Conservation (phyloP, 2,113 vertebrate species). For the Patagioenas fasciata region DNA sequence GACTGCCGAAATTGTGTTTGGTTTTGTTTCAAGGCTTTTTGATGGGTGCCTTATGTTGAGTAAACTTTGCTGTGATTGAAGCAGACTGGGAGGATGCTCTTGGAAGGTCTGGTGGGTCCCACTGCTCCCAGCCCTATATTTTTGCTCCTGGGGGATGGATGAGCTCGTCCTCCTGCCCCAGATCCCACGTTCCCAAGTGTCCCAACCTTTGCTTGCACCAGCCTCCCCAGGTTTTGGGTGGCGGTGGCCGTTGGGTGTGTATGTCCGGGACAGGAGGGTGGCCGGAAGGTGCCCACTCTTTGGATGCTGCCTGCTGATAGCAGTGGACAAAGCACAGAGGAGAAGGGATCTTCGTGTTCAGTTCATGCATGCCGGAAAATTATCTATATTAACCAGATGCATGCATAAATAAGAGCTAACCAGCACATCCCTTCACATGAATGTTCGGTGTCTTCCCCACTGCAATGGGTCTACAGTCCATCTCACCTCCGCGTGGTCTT, state of each 20-base stretch:
- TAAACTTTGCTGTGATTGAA: background rate
- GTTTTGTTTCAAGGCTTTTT: background rate
- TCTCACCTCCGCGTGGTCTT: background rate
- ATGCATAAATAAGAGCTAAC: background rate
- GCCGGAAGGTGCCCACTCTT: background rate
- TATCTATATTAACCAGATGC: background rate
- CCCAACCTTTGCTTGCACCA: background rate
- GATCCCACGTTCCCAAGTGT: background rate
- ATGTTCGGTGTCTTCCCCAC: background rate
- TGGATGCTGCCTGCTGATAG: background rate
- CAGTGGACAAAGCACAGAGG: background rate
- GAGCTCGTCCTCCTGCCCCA: background rate
- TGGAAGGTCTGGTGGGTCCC: background rate
- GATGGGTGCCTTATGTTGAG: background rate
- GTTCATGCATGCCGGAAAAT: background rate
- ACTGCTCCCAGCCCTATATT: fast-evolving
- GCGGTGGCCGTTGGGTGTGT: fast-evolving
- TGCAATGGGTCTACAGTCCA: background rate
- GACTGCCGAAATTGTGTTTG: background rate
- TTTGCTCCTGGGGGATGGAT: background rate
- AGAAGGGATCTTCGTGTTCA: background rate
- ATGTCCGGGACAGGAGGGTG: background rate
- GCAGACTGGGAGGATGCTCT: background rate
- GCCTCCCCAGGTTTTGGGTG: background rate
- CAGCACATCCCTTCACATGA: background rate